Evolutionary conservation across 1,140 invertebrate genomes (phyloP).

Genomic region (Listronotus bonariensis): DNA sequence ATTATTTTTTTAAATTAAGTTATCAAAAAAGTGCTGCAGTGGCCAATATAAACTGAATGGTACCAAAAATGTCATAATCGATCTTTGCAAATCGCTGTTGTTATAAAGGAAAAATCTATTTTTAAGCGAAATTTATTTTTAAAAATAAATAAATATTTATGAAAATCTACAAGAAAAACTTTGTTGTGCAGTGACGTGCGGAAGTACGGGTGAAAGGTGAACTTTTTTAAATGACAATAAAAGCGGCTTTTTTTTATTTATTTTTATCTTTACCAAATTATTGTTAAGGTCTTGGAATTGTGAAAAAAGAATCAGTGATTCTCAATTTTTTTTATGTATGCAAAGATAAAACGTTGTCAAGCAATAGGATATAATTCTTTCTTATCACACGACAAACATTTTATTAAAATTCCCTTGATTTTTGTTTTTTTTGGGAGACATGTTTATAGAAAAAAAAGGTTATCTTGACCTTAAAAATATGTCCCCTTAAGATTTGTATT

Average conservation of each 20-base stretch:
- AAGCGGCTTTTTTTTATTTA: conserved; percentile 27
- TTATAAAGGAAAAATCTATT: too few relatives aligned
- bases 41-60: conserved; percentile 15
- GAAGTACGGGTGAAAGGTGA: conserved; percentile 31
- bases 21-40: too few relatives aligned
- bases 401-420: too few relatives aligned
- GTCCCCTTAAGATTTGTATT: too few relatives aligned
- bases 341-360: too few relatives aligned
- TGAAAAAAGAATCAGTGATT: conserved; percentile 1
- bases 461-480: too few relatives aligned
- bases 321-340: not conserved
- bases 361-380: too few relatives aligned
- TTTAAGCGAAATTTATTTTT: conserved; percentile 1
- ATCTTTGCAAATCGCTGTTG: too few relatives aligned
- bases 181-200: conserved; percentile 10
- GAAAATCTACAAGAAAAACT: conserved; percentile 25
- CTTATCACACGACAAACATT: too few relatives aligned
- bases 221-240: conserved; percentile 38
- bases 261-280: conserved; percentile 8
- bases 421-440: too few relatives aligned
- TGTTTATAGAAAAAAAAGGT: too few relatives aligned
- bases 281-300: conserved; percentile 7
- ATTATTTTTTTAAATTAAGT: too few relatives aligned
- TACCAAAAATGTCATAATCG: conserved; percentile 7
- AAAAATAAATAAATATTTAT: conserved; percentile 23